Evolutionary conservation across 1,140 invertebrate genomes (phyloP).

Genomic region (Diprion similis): DNA sequence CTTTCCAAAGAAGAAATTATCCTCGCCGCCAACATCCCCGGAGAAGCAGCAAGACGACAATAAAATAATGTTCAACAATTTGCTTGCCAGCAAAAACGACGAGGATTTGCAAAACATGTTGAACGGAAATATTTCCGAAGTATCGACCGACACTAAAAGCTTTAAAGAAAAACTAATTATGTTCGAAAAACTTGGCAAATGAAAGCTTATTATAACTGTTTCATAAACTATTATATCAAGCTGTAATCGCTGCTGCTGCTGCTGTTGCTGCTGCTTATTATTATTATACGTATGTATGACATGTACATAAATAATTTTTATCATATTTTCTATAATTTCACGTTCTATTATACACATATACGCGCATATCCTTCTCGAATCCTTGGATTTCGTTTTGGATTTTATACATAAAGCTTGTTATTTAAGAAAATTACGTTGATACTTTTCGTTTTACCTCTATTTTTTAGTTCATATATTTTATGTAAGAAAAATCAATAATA

Average conservation of each 20-base stretch:
- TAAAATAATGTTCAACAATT: conserved; percentile 53
- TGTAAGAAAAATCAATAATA: too few species aligned
- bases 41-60: conserved; percentile 50
- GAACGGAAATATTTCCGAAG: conserved; percentile 60
- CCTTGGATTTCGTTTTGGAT: too few species aligned
- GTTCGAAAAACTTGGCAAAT: conserved; percentile 60
- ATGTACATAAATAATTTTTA: neutral
- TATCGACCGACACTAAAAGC: conserved; percentile 58
- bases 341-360: too few species aligned
- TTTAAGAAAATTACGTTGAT: too few species aligned
- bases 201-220: conserved; percentile 18
- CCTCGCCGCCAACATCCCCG: conserved; percentile 50
- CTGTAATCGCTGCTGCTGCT: neutral
- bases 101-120: conserved; percentile 60
- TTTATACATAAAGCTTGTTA: too few species aligned
- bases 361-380: too few species aligned
- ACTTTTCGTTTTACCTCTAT: too few species aligned
- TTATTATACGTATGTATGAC: too few species aligned
- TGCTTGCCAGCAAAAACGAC: conserved; percentile 52
- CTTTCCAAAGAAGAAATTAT: conserved; percentile 50
- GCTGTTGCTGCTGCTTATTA: too few species aligned
- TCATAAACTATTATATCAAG: neutral
- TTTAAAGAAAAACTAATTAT: conserved; percentile 60
- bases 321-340: neutral
- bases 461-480: too few species aligned